Evolutionary conservation across 2,797 vertebrate genomes (phyloP).

Genomic region (Paguma larvata): DNA sequence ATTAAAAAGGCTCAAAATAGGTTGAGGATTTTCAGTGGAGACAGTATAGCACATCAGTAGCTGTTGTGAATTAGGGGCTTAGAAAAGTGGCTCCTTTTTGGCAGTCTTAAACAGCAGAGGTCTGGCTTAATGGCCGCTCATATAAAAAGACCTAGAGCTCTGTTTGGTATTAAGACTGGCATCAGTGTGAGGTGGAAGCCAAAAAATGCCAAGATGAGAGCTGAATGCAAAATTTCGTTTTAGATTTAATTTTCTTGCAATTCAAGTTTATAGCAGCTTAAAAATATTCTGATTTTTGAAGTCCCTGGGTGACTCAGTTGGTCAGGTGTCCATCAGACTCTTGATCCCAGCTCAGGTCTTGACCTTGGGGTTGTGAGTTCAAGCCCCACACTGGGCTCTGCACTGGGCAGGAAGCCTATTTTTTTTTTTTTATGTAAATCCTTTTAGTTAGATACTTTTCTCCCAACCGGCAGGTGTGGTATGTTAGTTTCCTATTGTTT

Average conservation of each 20-base stretch:
- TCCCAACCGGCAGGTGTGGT: neutral
- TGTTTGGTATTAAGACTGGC: slow-evolving; percentile 42
- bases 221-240: slow-evolving; percentile 17
- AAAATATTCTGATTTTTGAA: neutral
- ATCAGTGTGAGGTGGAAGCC: neutral
- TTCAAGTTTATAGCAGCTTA: slow-evolving; percentile 19
- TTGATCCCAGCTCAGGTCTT: no score
- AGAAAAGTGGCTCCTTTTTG: neutral
- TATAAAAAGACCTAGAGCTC: slow-evolving; percentile 69
- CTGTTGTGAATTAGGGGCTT: slow-evolving; percentile 59
- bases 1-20: slow-evolving; percentile 46
- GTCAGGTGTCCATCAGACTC: no score
- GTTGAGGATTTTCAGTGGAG: slow-evolving; percentile 26
- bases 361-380: no score
- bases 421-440: neutral
- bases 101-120: neutral
- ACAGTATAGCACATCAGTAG: neutral
- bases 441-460: neutral
- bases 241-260: slow-evolving; percentile 47
- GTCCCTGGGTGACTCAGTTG: no score
- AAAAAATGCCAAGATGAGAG: neutral
- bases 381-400: no score
- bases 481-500: neutral
- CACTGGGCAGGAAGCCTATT: no score
- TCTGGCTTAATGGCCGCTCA: slow-evolving; percentile 24